Conservation (phyloP, 2,888 invertebrate species). For the Dione juno region DNA sequence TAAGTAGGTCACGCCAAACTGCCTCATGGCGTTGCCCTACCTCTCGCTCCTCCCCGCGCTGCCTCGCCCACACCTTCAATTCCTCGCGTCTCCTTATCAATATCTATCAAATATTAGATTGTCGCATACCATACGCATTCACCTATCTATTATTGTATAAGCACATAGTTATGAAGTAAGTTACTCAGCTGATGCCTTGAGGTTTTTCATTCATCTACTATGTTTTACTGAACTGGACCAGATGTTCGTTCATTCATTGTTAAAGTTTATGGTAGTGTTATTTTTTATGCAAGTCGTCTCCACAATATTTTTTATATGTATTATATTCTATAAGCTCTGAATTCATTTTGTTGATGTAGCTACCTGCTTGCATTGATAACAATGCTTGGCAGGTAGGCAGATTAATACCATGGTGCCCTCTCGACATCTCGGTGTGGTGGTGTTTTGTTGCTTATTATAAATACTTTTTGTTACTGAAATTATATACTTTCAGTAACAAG, state of each 20-base stretch:
- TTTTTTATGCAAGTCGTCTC: slow-evolving; percentile 43
- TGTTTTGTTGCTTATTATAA: slow-evolving; percentile 30
- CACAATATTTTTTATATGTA: slow-evolving; percentile 57
- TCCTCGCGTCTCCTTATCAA: slow-evolving; percentile 51
- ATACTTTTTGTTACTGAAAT: slow-evolving; percentile 19
- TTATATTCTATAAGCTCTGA: slow-evolving; percentile 44
- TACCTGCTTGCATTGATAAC: slow-evolving; percentile 72
- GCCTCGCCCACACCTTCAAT: slow-evolving; percentile 31
- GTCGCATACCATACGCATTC: slow-evolving; percentile 51
- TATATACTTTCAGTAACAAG: background rate
- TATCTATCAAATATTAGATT: slow-evolving; percentile 48
- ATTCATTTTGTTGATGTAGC: slow-evolving; percentile 55
- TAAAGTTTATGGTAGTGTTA: slow-evolving; percentile 46
- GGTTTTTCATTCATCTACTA: slow-evolving; percentile 21
- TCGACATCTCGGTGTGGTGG: slow-evolving; percentile 26
- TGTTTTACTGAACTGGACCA: slow-evolving; percentile 45
- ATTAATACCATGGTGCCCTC: slow-evolving; percentile 65
- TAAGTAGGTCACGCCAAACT: slow-evolving; percentile 78
- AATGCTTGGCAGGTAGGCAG: slow-evolving; percentile 69
- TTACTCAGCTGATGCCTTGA: slow-evolving; percentile 27
- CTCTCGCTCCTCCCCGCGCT: slow-evolving; percentile 56
- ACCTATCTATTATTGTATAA: slow-evolving; percentile 42
- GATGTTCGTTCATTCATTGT: slow-evolving; percentile 59
- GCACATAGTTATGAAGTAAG: slow-evolving; percentile 35
- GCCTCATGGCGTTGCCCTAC: slow-evolving; percentile 63